Percentiles rank a stretch among this genome's conserved stretches.
These are phyloP conservation scores for Drosophila gaucha DNA, from an alignment of 2,888 invertebrate species.

Conservation along the genomic window DNA sequence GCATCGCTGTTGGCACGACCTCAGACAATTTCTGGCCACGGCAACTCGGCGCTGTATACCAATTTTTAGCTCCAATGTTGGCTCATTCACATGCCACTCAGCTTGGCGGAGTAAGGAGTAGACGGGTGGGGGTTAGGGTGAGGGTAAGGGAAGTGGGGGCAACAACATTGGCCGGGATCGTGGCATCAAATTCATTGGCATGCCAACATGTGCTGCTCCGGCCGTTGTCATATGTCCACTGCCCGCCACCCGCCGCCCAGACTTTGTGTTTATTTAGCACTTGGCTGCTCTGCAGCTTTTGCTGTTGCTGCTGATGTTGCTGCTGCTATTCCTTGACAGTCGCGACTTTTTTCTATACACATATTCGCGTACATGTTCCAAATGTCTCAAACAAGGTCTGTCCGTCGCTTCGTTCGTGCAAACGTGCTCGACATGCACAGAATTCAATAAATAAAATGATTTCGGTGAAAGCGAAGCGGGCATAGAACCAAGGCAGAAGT, in stretches of 20 bases:
- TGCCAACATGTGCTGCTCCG: slow-evolving; percentile 63
- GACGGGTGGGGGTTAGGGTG: not conserved
- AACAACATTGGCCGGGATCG: slow-evolving; percentile 41
- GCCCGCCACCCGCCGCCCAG: not conserved
- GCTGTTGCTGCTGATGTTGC: slow-evolving; percentile 13
- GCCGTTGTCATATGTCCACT: slow-evolving; percentile 53
- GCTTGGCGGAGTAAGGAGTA: slow-evolving; percentile 24
- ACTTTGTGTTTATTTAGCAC: slow-evolving; percentile 65
- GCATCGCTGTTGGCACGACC: slow-evolving; percentile 71
- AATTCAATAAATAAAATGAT: slow-evolving; percentile 77
- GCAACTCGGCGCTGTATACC: slow-evolving; percentile 47
- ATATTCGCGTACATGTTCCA: slow-evolving; percentile 60
- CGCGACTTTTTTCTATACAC: slow-evolving; percentile 52
- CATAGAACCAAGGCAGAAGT: slow-evolving; percentile 51
- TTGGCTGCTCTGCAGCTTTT: slow-evolving; percentile 29
- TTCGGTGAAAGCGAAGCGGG: slow-evolving; percentile 73
- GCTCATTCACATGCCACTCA: slow-evolving; percentile 80
- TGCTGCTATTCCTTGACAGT: slow-evolving; percentile 40
- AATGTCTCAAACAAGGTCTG: slow-evolving; percentile 51
- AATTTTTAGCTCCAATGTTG: slow-evolving; percentile 48
- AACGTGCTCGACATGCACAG: slow-evolving; percentile 77
- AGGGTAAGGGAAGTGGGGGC: not conserved
- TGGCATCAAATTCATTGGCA: slow-evolving; percentile 65
- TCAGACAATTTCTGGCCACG: slow-evolving; percentile 71
- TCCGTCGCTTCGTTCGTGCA: slow-evolving; percentile 58